These are phyloP conservation scores for Hylaeus anthracinus DNA, from an alignment of 1,140 invertebrate genomes.

Conservation along the genomic window DNA sequence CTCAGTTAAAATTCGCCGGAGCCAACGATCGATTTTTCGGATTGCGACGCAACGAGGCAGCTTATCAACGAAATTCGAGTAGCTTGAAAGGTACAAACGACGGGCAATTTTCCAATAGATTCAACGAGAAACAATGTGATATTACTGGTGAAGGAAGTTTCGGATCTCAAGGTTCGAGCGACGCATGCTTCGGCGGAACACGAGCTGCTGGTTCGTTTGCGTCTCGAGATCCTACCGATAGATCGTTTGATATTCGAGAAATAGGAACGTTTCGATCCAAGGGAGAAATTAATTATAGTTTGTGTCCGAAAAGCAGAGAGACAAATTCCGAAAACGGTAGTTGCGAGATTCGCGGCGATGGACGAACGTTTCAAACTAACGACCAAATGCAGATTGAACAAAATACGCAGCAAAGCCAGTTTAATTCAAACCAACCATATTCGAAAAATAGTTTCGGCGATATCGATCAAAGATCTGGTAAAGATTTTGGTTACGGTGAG, in stretches of 20 bases:
- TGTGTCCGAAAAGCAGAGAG: not conserved
- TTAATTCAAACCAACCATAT: conserved; percentile 14
- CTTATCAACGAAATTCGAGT: conserved; percentile 28
- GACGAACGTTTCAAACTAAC: not conserved
- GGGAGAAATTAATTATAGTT: not conserved
- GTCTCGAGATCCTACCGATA: conserved; percentile 10
- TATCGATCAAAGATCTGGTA: not conserved
- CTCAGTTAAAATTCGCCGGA: conserved; percentile 29
- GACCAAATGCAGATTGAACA: not conserved
- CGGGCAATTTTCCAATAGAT: conserved; percentile 19
- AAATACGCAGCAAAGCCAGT: not conserved
- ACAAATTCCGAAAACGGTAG: not conserved
- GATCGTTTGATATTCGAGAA: conserved; percentile 14
- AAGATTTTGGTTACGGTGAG: conserved; percentile 11
- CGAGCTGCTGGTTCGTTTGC: conserved; percentile 9
- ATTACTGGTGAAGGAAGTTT: conserved; percentile 17
- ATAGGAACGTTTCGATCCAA: conserved; percentile 7
- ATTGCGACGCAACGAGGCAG: conserved; percentile 39
- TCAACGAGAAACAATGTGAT: conserved; percentile 37
- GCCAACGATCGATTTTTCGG: conserved; percentile 43
- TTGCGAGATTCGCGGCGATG: not conserved
- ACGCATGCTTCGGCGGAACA: conserved; percentile 10
- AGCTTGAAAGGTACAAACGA: conserved; percentile 15
- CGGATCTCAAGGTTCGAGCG: not conserved
- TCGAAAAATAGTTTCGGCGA: conserved; percentile 29